Evolutionary conservation across 2,888 invertebrate genomes (phyloP).

Genomic region (Ennomos quercinarius): DNA sequence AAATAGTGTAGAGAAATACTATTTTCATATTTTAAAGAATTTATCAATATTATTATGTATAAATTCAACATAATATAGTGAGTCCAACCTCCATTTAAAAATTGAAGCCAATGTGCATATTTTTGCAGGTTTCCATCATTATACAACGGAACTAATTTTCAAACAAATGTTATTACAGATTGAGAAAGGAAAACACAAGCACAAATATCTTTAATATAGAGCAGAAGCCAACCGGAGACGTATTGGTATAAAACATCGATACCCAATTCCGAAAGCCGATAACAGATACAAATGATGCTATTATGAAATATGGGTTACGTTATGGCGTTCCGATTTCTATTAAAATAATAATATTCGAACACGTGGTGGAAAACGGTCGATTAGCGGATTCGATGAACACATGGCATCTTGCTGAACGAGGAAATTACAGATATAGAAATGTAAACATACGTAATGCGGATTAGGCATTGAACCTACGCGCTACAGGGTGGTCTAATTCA

Average conservation of each 20-base stretch:
- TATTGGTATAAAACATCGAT: conserved; percentile 31
- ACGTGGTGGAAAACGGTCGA: conserved; percentile 27
- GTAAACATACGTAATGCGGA: conserved; percentile 31
- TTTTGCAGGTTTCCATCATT: neutral
- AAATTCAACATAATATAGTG: too few relatives aligned
- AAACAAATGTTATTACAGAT: conserved; percentile 17
- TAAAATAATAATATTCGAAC: conserved; percentile 30
- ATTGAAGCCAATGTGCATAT: too few relatives aligned
- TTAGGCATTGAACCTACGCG: conserved; percentile 26
- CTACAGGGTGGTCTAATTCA: conserved; percentile 35
- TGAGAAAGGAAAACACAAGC: conserved; percentile 15
- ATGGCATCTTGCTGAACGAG: conserved; percentile 31
- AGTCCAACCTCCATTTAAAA: too few relatives aligned
- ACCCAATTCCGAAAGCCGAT: conserved; percentile 24
- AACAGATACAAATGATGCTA: conserved; percentile 31
- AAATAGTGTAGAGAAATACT: too few relatives aligned
- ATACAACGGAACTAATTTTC: neutral
- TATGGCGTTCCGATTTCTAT: conserved; percentile 28
- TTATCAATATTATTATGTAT: too few relatives aligned
- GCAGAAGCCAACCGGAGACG: conserved; percentile 16
- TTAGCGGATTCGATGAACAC: conserved; percentile 30
- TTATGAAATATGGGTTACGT: conserved; percentile 38
- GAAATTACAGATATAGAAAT: conserved; percentile 35
- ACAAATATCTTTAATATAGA: conserved; percentile 7
- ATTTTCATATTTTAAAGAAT: too few relatives aligned